These are phyloP conservation scores for Sinella curviseta DNA, from an alignment of 1,140 invertebrate species.

Conservation along the genomic window DNA sequence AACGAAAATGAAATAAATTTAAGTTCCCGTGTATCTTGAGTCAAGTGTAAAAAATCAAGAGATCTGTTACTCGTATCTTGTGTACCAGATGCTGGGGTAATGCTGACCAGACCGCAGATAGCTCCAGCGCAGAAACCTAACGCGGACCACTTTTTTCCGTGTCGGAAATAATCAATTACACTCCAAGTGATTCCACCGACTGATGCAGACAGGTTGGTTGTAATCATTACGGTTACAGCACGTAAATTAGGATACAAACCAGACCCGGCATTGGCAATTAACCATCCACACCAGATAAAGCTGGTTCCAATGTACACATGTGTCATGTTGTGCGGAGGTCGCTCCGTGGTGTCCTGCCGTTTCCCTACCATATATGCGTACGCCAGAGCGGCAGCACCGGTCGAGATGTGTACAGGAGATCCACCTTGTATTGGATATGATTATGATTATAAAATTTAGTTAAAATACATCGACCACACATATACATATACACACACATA, in stretches of 20 bases:
- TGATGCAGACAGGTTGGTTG: conserved; percentile 42
- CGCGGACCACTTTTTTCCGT: conserved; percentile 40
- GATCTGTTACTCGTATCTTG: background rate
- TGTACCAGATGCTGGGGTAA: conserved; percentile 30
- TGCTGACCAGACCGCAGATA: conserved; percentile 43
- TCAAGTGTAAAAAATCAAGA: too few species aligned
- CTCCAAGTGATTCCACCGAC: conserved; percentile 40
- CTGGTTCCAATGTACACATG: conserved; percentile 42
- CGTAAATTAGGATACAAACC: conserved; percentile 36
- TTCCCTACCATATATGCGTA: conserved; percentile 43
- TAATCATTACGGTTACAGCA: conserved; percentile 45
- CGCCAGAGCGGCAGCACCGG: conserved; percentile 42
- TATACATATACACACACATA: too few species aligned
- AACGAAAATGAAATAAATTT: too few species aligned
- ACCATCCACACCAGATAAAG: conserved; percentile 45
- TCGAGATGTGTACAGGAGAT: conserved; percentile 40
- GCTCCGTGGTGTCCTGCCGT: conserved; percentile 38
- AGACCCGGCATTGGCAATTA: conserved; percentile 43
- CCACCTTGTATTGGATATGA: too few species aligned
- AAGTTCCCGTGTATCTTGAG: too few species aligned
- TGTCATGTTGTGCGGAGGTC: conserved; percentile 46
- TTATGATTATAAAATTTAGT: too few species aligned
- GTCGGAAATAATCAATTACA: conserved; percentile 35
- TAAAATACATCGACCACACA: too few species aligned
- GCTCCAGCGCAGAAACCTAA: conserved; percentile 44